These are phyloP conservation scores for Rhinolophus sinicus DNA, from an alignment of 2,113 vertebrate species.

Conservation along the genomic window DNA sequence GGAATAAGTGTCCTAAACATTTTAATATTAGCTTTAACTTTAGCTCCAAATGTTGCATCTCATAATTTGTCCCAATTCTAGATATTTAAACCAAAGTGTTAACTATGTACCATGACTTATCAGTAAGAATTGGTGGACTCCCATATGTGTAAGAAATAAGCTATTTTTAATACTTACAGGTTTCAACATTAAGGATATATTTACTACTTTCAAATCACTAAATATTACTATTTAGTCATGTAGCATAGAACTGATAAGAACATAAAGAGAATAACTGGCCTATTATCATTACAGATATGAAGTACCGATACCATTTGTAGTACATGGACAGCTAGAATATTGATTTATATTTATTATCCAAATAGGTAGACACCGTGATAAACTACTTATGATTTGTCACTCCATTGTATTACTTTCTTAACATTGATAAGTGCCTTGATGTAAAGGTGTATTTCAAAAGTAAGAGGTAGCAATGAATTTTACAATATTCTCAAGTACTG, in stretches of 20 bases:
- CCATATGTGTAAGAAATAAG: slow-evolving; percentile 44
- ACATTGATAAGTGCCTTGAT: not conserved
- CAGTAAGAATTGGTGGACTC: slow-evolving; percentile 62
- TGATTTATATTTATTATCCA: not conserved
- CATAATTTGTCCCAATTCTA: slow-evolving; percentile 48
- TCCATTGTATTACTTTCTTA: not conserved
- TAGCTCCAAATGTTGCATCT: not conserved
- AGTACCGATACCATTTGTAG: slow-evolving; percentile 62
- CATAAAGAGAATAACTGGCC: slow-evolving; percentile 52
- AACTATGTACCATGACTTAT: slow-evolving; percentile 53
- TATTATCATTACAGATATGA: slow-evolving; percentile 57
- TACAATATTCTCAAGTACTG: not conserved
- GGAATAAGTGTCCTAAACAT: not conserved
- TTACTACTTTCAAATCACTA: slow-evolving; percentile 38
- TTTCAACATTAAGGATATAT: slow-evolving; percentile 59
- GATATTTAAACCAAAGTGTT: slow-evolving; percentile 53
- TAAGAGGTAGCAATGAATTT: not conserved
- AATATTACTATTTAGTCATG: slow-evolving; percentile 62
- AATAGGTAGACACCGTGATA: not conserved
- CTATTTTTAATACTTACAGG: slow-evolving; percentile 50
- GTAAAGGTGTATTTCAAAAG: no score
- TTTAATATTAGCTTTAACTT: not conserved
- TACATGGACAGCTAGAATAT: slow-evolving; percentile 32
- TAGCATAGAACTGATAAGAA: slow-evolving; percentile 64
- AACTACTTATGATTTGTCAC: not conserved